Evolutionary conservation across 2,797 vertebrate species (phyloP).

Genomic region (Gorsachius magnificus): DNA sequence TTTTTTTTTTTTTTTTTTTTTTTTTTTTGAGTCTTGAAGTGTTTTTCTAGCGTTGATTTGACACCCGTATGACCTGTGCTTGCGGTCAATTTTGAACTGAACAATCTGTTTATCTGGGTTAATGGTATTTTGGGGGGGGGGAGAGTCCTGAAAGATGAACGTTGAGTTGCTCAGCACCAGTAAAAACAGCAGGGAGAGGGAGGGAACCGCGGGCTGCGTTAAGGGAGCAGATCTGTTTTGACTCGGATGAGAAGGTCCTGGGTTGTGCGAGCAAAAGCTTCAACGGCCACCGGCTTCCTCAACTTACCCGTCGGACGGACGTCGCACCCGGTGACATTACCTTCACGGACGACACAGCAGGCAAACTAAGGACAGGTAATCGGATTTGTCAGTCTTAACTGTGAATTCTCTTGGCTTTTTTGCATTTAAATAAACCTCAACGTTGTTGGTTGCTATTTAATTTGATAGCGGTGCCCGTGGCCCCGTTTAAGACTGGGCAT

Average conservation of each 20-base stretch:
- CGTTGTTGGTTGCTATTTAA: background rate
- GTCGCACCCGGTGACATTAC: rapidly evolving
- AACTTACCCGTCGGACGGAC: background rate
- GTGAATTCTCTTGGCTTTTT: background rate
- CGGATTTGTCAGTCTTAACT: background rate
- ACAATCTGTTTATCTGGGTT: rapidly evolving
- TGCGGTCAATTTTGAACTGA: rapidly evolving
- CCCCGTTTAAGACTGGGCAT: background rate
- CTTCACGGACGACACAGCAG: background rate
- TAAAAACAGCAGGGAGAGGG: background rate
- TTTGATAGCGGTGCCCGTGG: background rate
- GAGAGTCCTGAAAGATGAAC: background rate
- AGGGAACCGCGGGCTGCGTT: background rate
- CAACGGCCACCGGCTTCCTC: background rate
- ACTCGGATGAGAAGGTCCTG: background rate
- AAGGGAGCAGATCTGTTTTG: rapidly evolving
- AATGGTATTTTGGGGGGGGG: background rate
- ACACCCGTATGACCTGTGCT: rapidly evolving
- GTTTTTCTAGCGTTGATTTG: rapidly evolving
- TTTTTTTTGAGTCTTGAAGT: background rate
- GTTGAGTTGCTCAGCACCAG: background rate
- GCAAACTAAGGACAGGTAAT: rapidly evolving
- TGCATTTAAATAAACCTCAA: background rate
- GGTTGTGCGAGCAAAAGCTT: background rate
- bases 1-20: no score